These are phyloP conservation scores for Eretmodus cyanostictus DNA, from an alignment of 2,113 vertebrate genomes.

Conservation along the genomic window DNA sequence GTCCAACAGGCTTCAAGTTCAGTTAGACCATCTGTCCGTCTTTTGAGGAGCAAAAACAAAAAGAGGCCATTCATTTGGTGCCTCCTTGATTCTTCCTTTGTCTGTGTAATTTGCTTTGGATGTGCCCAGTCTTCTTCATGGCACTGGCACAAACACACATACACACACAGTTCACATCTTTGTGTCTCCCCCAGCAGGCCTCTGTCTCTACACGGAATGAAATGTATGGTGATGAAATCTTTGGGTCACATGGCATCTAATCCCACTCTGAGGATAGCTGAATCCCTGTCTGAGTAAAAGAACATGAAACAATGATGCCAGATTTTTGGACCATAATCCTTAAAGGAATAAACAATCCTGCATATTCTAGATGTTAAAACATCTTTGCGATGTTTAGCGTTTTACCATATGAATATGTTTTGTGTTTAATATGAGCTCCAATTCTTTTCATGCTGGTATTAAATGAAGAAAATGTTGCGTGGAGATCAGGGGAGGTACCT, in stretches of 20 bases:
- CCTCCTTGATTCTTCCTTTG: slow-evolving; percentile 37
- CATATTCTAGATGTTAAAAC: neutral
- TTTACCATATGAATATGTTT: neutral
- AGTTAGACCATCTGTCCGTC: slow-evolving; percentile 50
- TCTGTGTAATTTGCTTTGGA: slow-evolving; percentile 28
- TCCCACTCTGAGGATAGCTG: neutral
- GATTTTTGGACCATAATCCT: neutral
- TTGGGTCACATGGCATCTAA: neutral
- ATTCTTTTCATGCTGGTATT: neutral
- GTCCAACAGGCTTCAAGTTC: neutral
- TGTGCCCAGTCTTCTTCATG: neutral
- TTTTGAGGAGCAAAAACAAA: slow-evolving; percentile 37
- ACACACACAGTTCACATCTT: neutral
- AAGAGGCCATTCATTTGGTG: slow-evolving; percentile 29
- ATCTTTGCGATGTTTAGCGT: rapidly evolving
- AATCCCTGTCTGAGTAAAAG: neutral
- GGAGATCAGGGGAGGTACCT: neutral
- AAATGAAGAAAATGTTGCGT: neutral
- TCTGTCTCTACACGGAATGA: neutral
- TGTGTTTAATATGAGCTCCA: neutral
- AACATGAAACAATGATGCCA: neutral
- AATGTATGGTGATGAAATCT: neutral
- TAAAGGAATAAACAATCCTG: neutral
- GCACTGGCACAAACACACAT: neutral
- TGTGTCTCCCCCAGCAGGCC: neutral